Base-by-base conservation (phyloP, 2,113 vertebrate genomes). In the Lasiurus cinereus region DNA sequence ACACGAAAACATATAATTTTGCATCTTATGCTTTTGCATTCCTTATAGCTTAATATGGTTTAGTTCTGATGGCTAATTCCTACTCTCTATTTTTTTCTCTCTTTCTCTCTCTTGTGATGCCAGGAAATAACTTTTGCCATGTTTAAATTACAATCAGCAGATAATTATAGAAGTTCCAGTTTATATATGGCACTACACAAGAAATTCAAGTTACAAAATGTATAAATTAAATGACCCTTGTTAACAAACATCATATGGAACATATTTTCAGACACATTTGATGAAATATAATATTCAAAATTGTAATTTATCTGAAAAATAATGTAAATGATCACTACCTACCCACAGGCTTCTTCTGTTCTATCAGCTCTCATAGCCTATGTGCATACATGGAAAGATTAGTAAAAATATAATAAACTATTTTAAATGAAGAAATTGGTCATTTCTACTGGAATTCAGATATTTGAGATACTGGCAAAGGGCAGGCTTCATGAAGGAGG, bases 41-140 rank as follows among this genome's bases (percentile, higher is more conserved):
- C 3, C n/a, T 50, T 86, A 90, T 27, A 83, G 11, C 11, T 80
- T 80, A 96, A 92, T 89, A 54, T 83, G 33, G 90, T 74, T 80
- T 92, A 62, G 48, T 36, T 69, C 15, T 1, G 16, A 52, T 69
- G 27, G 16, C 21, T 82, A 29, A 90, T 76, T 92, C 73, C 9
- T 85, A 85, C 22, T 48, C 14, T 46, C 33, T 54, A 7, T 64
- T 54, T 52, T 21, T 33, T 8, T 50, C 43, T 39, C n/a, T 67
- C 52, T 59, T 8, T 56, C 21, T 59, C 9, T 24, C 56, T 59
- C 62, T 54, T 39, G 39, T 39, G 39, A 39, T 77, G 10, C 9
- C 64, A 96, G 13, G 3, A 91, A 91, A 83, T 33, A 31, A 3
- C 33, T 83, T 14, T 62, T 62, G 52, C 27, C 78, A 31, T 62